These are phyloP conservation scores for Nezara viridula DNA, from an alignment of 2,888 invertebrate species.

Conservation along the genomic window DNA sequence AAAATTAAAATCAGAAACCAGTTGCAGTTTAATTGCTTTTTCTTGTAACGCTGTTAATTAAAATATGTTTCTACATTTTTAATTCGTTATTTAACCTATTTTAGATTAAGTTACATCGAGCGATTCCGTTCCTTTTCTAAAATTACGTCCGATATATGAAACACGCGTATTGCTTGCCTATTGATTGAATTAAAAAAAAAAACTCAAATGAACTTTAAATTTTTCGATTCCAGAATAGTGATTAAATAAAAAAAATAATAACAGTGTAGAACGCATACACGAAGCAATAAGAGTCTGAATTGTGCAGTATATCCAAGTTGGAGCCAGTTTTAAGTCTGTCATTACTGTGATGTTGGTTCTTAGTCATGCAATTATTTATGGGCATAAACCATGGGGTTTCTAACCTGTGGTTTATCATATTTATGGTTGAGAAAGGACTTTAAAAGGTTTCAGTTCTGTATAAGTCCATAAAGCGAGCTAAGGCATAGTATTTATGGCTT, in stretches of 20 bases:
- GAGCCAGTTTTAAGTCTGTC: slow-evolving; percentile 28
- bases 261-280: background rate
- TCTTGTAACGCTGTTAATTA: no score
- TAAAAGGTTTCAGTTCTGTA: background rate
- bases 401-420: slow-evolving; percentile 33
- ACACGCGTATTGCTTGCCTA: background rate
- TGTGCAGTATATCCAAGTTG: background rate
- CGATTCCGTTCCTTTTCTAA: no score
- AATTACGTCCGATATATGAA: no score
- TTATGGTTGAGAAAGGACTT: slow-evolving; percentile 32
- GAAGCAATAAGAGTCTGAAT: background rate
- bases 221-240: background rate
- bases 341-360: slow-evolving; percentile 21
- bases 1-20: no score
- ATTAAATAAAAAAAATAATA: background rate
- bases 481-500: background rate
- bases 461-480: background rate
- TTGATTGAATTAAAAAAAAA: background rate
- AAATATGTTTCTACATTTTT: no score
- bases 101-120: no score
- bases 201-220: background rate
- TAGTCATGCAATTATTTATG: slow-evolving; percentile 22
- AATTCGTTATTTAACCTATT: no score
- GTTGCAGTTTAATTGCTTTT: no score
- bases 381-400: slow-evolving; percentile 22